Conservation (phyloP, 2,113 vertebrate genomes). For the Rynchops niger region DNA sequence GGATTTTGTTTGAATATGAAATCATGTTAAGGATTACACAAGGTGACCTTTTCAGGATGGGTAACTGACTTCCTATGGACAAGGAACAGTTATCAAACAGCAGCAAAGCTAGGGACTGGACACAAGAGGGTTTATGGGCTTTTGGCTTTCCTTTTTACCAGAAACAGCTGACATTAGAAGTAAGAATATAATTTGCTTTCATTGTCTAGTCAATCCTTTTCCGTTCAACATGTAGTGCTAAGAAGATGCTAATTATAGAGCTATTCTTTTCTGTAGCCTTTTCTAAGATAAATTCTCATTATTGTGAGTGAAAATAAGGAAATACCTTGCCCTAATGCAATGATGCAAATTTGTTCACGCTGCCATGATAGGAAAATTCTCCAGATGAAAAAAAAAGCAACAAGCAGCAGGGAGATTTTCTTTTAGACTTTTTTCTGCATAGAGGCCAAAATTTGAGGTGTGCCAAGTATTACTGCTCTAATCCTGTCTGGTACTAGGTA, state of each 20-base stretch:
- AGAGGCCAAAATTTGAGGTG: not conserved
- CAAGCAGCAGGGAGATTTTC: not conserved
- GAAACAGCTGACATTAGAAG: not conserved
- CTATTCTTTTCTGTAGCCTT: not conserved
- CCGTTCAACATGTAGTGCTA: not conserved
- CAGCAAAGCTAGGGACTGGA: not conserved
- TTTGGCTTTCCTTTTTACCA: not conserved
- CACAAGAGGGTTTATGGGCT: not conserved
- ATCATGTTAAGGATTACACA: fast-evolving
- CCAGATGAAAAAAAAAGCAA: not conserved
- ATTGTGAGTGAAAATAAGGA: not conserved
- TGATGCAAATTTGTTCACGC: fast-evolving
- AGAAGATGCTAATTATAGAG: not conserved
- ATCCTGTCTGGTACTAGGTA: not conserved
- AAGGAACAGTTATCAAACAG: not conserved
- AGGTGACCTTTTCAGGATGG: not conserved
- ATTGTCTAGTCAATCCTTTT: not conserved
- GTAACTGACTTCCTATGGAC: not conserved
- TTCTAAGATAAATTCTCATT: not conserved
- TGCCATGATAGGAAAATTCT: not conserved
- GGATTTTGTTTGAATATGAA: not conserved
- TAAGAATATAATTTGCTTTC: not conserved
- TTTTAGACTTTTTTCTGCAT: not conserved
- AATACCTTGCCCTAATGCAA: not conserved
- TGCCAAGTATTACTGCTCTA: not conserved